Base-by-base conservation (phyloP, 2,797 vertebrate species). In the Microcaecilia unicolor region DNA sequence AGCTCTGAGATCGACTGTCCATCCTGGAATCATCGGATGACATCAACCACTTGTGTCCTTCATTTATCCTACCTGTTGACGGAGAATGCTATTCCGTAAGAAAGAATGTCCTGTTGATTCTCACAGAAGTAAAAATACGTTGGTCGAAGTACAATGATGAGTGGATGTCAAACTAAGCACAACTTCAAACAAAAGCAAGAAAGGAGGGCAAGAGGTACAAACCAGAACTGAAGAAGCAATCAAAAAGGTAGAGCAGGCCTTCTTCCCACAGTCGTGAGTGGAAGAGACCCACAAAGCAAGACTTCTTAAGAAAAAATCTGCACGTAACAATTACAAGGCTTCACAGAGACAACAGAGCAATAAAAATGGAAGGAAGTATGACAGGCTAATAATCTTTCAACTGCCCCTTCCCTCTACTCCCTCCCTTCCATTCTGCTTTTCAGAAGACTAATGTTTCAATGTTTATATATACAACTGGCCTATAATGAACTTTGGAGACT, bases 361-460 rank as follows among this genome's bases (percentile, higher is more conserved):
- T n/a, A n/a, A n/a, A n/a, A 31, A 42, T 24, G 15, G 35, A 64
- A 42, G 5, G 31, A 40, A 55, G 27, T 18, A 33, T 7, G 5
- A 3, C 16, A 22, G 11, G 6, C 14, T 33, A 37, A n/a, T 33
- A 10, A 18, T 38, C 19, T 29, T 37, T 28, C 1, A n/a, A 6
- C 12, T 16, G 6, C 4, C 3, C 7, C 9, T n/a, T n/a, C n/a
- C n/a, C n/a, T n/a, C n/a, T n/a, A n/a, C n/a, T n/a, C n/a, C n/a
- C n/a, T n/a, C 4, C n/a, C 28, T 39, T 0, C 0, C 11, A 18
- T 52, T 42, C 25, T 25, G 19, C 24, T 19, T 42, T 25, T 28
- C 32, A 41, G 21, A 41, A 63, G 36, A 18, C 37, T 34, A 22
- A 2, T 3, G 3, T 19, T 49, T 34, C 35, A 37, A 37, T 30